Evolutionary conservation across 2,113 vertebrate species (phyloP), one percentile per base, ranked within the genome.

Genomic region (Cephalopholis sonnerati): DNA sequence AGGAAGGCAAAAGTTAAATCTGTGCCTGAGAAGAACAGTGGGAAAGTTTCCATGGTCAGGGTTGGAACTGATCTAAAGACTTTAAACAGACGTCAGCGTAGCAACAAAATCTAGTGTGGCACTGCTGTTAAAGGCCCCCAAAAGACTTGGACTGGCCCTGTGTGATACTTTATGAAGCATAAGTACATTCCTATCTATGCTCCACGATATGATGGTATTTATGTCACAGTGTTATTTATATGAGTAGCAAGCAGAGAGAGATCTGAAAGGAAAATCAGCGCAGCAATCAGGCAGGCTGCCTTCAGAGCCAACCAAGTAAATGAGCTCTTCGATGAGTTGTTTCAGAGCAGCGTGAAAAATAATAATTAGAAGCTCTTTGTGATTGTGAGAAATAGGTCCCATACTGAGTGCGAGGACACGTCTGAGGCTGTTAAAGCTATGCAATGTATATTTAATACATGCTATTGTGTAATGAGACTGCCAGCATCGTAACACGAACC

Each of bases 311-410:
- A 20, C 22, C 1, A 18, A 46, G 39, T 24, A 64, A 44, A 82
- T 41, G 13, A 82, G 61, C 61, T 72, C 61, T 65, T 27, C 2
- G 0, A 27, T 4, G 50, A 41, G 24, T 29, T 1, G 4, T n/a
- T 65, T 66, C 39, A 32, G 63, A 77, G 74, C 12, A 0, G 18
- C 5, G 1, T 24, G 63, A 65, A 72, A 75, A 57, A 22, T 3
- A 75, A 54, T 82, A 71, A 77, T 64, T 48, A 29, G 6, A 63
- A 22, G 24, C 36, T 55, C 22, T 51, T 24, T 46, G 44, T 55
- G 22, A 66, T n/a, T 54, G 12, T 50, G 27, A 48, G 36, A 66
- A 58, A 57, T 0, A 32, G 16, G 22, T 44, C 22, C 9, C 68
- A 55, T 17, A 15, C 12, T 29, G 13, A 57, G 39, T 3, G 17